Evolutionary conservation across 2,888 invertebrate genomes (phyloP).

Genomic region (Poecilus cupreus): DNA sequence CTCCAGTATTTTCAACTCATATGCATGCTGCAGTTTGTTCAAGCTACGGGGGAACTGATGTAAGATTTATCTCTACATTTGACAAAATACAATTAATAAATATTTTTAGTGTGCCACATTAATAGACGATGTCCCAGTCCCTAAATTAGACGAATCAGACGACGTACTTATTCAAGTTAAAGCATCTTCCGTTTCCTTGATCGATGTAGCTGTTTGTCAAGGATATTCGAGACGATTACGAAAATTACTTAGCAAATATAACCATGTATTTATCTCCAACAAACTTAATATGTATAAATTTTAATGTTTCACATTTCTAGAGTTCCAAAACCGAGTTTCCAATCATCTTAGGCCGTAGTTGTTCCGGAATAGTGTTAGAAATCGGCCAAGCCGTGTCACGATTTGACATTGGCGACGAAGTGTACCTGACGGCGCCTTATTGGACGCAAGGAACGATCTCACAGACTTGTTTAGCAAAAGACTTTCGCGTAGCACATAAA

Average conservation of each 20-base stretch:
- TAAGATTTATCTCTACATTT: slow-evolving; percentile 62
- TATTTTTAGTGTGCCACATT: slow-evolving; percentile 73
- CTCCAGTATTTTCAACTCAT: slow-evolving; percentile 65
- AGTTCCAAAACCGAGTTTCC: slow-evolving; percentile 73
- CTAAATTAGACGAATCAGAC: slow-evolving; percentile 73
- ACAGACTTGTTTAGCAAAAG: slow-evolving; percentile 75
- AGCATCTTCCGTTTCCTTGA: slow-evolving; percentile 76
- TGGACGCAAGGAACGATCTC: slow-evolving; percentile 77
- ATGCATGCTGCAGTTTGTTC: slow-evolving; percentile 72
- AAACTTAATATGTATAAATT: slow-evolving; percentile 8
- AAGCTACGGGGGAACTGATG: slow-evolving; percentile 70
- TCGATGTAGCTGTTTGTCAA: slow-evolving; percentile 77
- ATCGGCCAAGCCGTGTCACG: slow-evolving; percentile 76
- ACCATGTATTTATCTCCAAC: slow-evolving; percentile 63
- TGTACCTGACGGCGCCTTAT: slow-evolving; percentile 76
- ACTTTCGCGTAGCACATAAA: slow-evolving; percentile 74
- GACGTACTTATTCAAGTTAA: slow-evolving; percentile 78
- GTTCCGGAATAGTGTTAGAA: slow-evolving; percentile 78
- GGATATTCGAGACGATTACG: slow-evolving; percentile 74
- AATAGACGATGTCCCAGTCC: slow-evolving; percentile 75
- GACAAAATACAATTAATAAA: background rate
- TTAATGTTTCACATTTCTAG: slow-evolving; percentile 18
- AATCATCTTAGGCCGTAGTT: slow-evolving; percentile 78
- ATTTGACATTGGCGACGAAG: slow-evolving; percentile 79
- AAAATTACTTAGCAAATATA: slow-evolving; percentile 66